Evolutionary conservation across 2,888 invertebrate species (phyloP).

Genomic region (Macrosoma leucophasiata): DNA sequence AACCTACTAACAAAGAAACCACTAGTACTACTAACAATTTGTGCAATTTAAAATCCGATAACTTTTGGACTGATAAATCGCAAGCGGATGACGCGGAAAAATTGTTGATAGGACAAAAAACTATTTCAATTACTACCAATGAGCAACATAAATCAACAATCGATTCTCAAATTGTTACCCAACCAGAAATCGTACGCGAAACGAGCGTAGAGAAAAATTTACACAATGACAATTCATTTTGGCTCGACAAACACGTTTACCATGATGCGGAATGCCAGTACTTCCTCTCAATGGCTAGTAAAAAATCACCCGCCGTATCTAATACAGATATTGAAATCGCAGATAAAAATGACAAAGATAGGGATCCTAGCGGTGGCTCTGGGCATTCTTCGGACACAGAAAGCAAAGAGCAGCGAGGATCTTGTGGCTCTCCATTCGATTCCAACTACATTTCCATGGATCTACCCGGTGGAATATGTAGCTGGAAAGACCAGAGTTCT

Average conservation of each 20-base stretch:
- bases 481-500: conserved; percentile 88
- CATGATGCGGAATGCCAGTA: conserved; percentile 80
- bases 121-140: conserved; percentile 21
- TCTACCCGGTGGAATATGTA: conserved; percentile 86
- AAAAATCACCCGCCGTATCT: conserved; percentile 43
- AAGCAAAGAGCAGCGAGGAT: conserved; percentile 37
- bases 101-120: conserved; percentile 37
- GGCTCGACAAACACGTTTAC: conserved; percentile 77
- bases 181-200: conserved; percentile 20
- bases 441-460: conserved; percentile 82
- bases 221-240: conserved; percentile 70
- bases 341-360: conserved; percentile 76
- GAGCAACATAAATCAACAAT: conserved; percentile 3
- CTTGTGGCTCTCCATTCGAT: conserved; percentile 48
- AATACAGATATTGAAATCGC: conserved; percentile 36
- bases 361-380: conserved; percentile 76
- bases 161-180: conserved; percentile 17
- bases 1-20: conserved; percentile 41
- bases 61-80: conserved; percentile 15
- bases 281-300: conserved; percentile 70
- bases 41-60: conserved; percentile 57
- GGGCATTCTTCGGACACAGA: conserved; percentile 70
- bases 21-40: conserved; percentile 43
- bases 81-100: conserved; percentile 77
- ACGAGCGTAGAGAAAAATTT: conserved; percentile 46